Percentiles rank a stretch among this genome's conserved stretches.
These are phyloP conservation scores for Asobara japonica DNA, from an alignment of 1,140 invertebrate genomes.

Conservation along the genomic window DNA sequence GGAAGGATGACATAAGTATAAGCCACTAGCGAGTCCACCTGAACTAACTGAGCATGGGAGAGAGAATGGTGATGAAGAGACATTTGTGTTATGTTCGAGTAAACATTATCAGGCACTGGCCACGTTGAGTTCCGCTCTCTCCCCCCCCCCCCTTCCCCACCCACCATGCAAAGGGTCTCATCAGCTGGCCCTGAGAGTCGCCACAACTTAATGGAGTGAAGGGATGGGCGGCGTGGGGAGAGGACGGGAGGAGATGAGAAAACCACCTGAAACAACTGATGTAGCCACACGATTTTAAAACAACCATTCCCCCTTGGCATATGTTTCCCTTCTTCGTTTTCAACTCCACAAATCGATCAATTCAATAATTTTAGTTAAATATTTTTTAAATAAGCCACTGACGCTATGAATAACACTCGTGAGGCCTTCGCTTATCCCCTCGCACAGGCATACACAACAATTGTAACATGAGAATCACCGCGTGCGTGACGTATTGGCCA, in stretches of 20 bases:
- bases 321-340: background rate
- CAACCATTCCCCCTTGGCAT: background rate
- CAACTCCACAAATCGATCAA: background rate
- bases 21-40: slow-evolving; percentile 8
- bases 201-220: background rate
- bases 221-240: slow-evolving; percentile 22
- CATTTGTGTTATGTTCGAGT: slow-evolving; percentile 14
- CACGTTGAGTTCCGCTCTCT: slow-evolving; percentile 11
- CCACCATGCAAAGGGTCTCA: background rate
- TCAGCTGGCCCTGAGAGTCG: background rate
- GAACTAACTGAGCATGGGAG: slow-evolving; percentile 6
- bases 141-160: background rate
- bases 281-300: slow-evolving; percentile 7
- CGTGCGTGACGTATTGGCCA: slow-evolving; percentile 2
- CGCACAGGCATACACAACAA: background rate
- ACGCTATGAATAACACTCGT: background rate
- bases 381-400: background rate
- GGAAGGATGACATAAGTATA: slow-evolving; percentile 6
- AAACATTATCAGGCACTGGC: slow-evolving; percentile 18
- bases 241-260: background rate
- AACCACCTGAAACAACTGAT: slow-evolving; percentile 18
- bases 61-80: background rate
- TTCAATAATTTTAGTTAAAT: background rate
- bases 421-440: background rate
- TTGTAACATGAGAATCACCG: slow-evolving; percentile 12